Evolutionary conservation across 2,888 invertebrate species (phyloP), one percentile per base, ranked within the genome.

Genomic region (Magallana nippona): DNA sequence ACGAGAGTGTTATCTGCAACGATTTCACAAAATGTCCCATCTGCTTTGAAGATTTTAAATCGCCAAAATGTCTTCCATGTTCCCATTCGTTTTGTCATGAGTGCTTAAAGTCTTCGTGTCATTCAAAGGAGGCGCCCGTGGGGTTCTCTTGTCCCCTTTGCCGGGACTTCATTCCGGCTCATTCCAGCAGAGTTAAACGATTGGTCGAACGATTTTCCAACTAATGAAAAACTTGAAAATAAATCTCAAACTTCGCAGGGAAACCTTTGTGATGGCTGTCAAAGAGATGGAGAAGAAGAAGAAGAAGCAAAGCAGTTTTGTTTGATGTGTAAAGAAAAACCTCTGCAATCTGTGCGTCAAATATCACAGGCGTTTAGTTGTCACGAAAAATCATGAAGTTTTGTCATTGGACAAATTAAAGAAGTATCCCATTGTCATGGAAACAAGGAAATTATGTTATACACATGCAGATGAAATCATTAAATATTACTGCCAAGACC

Each of bases 21-120:
- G 60, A 60, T 60, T 60, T 60, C 60, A 60, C 60, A 60, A 60
- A 60, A 60, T 60, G 60, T 19, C 1, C 60, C 8, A 60, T 60
- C 8, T 60, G 60, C 19, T 60, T 60, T 60, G 60, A 60, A 60
- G n/a, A 60, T n/a, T 60, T 60, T 60, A 60, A 60, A 60, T n/a
- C 60, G 10, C 60, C 60, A 60, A 60, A 19, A 19, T 60, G 19
- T 17, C 17, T 60, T 17, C 60, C 60, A 1, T 60, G 60, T 60
- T 60, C 3, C 17, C 60, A 60, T 15, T 60, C 19, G 8, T 60
- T 60, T 60, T 60, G 60, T 17, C 60, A 60, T 19, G 60, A 19
- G 19, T 60, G 60, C 19, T n/a, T 60, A 17, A n/a, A 17, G 19
- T 60, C 60, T 60, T n/a, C 60, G 17, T 60, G 60, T 60, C 17